Conservation (phyloP, 1,140 invertebrate genomes). For the Macrosteles quadrilineatus region DNA sequence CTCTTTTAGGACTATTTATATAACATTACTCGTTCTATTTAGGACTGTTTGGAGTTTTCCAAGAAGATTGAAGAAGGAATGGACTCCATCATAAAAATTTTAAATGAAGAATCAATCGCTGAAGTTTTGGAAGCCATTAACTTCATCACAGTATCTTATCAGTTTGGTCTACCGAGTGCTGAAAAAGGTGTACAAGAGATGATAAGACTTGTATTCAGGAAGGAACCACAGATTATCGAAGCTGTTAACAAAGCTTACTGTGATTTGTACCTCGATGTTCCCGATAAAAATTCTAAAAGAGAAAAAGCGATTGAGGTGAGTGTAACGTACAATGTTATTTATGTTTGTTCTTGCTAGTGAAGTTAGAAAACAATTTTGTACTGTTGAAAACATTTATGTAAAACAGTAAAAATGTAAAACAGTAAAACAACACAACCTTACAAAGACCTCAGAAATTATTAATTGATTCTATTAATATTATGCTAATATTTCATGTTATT, state of each 20-base stretch:
- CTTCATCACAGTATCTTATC: constrained; percentile 78
- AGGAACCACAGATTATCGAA: constrained; percentile 62
- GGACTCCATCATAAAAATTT: constrained; percentile 33
- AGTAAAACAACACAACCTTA: too few relatives aligned
- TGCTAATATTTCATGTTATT: too few relatives aligned
- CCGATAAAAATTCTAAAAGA: constrained; percentile 23
- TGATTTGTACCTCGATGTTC: constrained; percentile 58
- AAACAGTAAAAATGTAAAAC: too few relatives aligned
- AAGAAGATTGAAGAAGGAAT: constrained; percentile 34
- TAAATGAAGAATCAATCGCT: constrained; percentile 50
- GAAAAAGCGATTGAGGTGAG: constrained; percentile 36
- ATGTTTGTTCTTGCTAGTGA: too few relatives aligned
- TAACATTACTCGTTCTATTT: too few relatives aligned
- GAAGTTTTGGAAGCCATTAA: constrained; percentile 84
- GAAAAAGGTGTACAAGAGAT: constrained; percentile 72
- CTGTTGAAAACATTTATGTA: too few relatives aligned
- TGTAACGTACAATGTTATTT: too few relatives aligned
- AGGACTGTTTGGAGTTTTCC: constrained; percentile 39
- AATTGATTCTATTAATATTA: too few relatives aligned
- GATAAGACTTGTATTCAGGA: constrained; percentile 73
- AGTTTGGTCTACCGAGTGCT: constrained; percentile 73
- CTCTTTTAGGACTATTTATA: too few relatives aligned
- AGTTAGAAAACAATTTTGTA: too few relatives aligned
- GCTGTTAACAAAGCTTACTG: constrained; percentile 65
- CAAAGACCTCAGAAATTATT: too few relatives aligned